Conservation (phyloP, 2,113 vertebrate species). For the Cettia cetti region DNA sequence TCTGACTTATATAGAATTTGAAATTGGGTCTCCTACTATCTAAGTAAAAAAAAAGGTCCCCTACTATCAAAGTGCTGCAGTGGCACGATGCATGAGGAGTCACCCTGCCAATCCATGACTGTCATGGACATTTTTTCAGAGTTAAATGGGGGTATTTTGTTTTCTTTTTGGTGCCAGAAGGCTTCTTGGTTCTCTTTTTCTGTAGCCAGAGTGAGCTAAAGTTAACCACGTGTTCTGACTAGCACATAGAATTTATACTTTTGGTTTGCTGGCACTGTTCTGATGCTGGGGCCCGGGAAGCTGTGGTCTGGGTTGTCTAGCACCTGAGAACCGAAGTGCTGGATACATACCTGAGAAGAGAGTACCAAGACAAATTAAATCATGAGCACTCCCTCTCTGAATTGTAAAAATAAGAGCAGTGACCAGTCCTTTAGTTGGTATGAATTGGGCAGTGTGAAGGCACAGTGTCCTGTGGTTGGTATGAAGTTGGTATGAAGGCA, state of each 20-base stretch:
- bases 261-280: neutral
- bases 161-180: neutral
- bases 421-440: neutral
- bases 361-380: neutral
- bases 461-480: neutral
- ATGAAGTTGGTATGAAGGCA: neutral
- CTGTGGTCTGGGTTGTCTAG: neutral
- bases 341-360: neutral
- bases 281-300: neutral
- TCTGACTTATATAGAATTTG: neutral
- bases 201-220: neutral
- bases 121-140: fast-evolving
- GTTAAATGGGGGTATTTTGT: no score
- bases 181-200: neutral
- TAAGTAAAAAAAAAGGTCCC: neutral
- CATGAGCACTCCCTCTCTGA: neutral
- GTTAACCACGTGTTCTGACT: fast-evolving
- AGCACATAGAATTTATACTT: neutral
- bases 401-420: neutral
- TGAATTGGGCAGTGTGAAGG: neutral
- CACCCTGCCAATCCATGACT: neutral
- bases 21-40: neutral
- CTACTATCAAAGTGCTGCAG: neutral
- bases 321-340: neutral
- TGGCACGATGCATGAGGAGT: fast-evolving